Conservation (phyloP, 2,797 vertebrate species). For the Eulemur albifrons region DNA sequence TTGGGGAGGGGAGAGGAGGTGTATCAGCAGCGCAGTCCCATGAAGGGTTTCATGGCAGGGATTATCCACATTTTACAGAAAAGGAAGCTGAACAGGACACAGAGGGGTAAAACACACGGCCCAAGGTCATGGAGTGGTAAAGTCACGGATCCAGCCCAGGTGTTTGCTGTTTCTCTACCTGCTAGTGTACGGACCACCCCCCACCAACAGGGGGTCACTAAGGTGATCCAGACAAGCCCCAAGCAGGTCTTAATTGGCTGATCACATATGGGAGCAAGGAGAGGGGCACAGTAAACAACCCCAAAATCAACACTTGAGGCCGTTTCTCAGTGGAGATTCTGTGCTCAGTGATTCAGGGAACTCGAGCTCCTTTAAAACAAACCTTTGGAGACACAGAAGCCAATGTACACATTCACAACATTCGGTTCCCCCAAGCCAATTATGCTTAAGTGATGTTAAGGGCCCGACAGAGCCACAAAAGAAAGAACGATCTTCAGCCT, state of each 20-base stretch:
- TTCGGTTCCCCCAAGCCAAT: background rate
- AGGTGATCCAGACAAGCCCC: background rate
- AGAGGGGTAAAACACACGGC: background rate
- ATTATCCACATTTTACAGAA: background rate
- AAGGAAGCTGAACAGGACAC: background rate
- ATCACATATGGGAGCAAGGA: fast-evolving
- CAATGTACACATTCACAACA: conserved; percentile 35
- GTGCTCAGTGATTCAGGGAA: background rate
- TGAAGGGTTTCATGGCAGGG: background rate
- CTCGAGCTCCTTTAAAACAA: conserved; percentile 2
- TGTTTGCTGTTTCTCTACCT: background rate
- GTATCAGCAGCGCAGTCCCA: background rate
- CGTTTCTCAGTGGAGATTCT: background rate
- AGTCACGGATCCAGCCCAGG: background rate
- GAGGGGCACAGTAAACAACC: background rate
- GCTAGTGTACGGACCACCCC: fast-evolving
- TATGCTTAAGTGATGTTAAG: conserved; percentile 62
- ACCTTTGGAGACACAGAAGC: conserved; percentile 31
- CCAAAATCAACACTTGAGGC: background rate
- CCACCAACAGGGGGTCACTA: fast-evolving
- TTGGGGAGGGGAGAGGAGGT: background rate
- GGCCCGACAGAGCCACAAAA: conserved; percentile 33
- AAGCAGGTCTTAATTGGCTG: background rate
- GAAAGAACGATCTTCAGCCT: conserved; percentile 42
- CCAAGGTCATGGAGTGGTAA: background rate